These are phyloP conservation scores for Cynocephalus volans DNA, from an alignment of 2,113 vertebrate genomes.

Conservation along the genomic window DNA sequence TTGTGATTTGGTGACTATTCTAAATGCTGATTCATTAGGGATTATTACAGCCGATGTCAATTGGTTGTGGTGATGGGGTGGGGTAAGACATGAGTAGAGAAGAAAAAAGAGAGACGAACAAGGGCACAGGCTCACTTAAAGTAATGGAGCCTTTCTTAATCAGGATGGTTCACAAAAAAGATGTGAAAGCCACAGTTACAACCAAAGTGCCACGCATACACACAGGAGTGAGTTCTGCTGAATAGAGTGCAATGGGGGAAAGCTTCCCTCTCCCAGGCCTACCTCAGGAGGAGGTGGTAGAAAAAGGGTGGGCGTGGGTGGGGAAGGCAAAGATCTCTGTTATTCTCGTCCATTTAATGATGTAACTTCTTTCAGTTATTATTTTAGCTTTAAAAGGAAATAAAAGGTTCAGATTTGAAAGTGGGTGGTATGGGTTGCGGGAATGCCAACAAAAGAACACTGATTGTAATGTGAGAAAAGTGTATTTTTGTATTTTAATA, in stretches of 20 bases:
- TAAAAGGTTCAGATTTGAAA: slow-evolving; percentile 77
- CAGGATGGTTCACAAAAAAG: slow-evolving; percentile 48
- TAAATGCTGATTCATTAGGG: slow-evolving; percentile 87
- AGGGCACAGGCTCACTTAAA: slow-evolving; percentile 59
- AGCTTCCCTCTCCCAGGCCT: slow-evolving; percentile 73
- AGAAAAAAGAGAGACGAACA: slow-evolving; percentile 48
- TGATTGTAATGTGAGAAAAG: slow-evolving; percentile 87
- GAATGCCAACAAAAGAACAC: slow-evolving; percentile 81
- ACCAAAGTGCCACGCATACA: slow-evolving; percentile 22
- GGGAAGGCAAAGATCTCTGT: slow-evolving; percentile 61
- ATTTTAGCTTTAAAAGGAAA: slow-evolving; percentile 83
- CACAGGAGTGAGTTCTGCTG: slow-evolving; percentile 21
- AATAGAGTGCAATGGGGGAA: background rate
- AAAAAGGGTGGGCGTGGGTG: background rate
- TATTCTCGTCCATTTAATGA: slow-evolving; percentile 74
- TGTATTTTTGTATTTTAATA: slow-evolving; percentile 90
- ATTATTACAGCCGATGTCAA: slow-evolving; percentile 76
- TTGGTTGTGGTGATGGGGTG: slow-evolving; percentile 59
- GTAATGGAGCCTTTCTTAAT: slow-evolving; percentile 60
- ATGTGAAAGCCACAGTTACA: slow-evolving; percentile 36
- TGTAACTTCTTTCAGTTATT: slow-evolving; percentile 81
- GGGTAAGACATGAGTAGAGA: slow-evolving; percentile 50
- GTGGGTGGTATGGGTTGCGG: slow-evolving; percentile 72
- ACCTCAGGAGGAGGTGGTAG: slow-evolving; percentile 11
- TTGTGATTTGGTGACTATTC: slow-evolving; percentile 80